phyloP scores from a whole-genome alignment of 2,888 invertebrate species.

The Diploptera punctata region DNA sequence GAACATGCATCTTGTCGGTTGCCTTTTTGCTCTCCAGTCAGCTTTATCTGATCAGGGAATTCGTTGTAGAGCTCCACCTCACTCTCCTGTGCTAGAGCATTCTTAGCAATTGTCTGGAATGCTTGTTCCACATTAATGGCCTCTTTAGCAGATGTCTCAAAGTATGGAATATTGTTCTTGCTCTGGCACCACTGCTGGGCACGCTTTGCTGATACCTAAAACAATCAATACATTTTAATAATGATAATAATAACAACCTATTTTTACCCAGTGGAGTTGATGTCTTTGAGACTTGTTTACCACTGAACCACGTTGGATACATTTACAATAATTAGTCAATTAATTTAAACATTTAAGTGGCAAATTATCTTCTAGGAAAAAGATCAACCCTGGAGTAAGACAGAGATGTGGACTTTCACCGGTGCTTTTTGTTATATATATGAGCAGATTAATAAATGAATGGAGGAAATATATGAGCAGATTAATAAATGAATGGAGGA shows the following conservation, averaged over 20 bases:
- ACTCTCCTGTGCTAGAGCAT: conserved; percentile 91
- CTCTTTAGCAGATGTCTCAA: conserved; percentile 99
- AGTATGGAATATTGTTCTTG: conserved; percentile 99
- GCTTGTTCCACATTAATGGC: conserved; percentile 99
- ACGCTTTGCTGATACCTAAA: conserved; percentile 79
- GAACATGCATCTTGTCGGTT: conserved; percentile 38
- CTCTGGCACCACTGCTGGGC: conserved; percentile 99
- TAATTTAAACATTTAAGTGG: too few relatives aligned
- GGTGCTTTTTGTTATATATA: too few relatives aligned
- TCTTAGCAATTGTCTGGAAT: conserved; percentile 98
- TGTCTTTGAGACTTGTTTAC: too few relatives aligned
- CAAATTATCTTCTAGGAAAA: too few relatives aligned
- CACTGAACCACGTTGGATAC: too few relatives aligned
- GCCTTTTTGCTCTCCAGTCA: conserved; percentile 51
- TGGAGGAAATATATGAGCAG: too few relatives aligned
- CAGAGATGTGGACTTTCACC: too few relatives aligned
- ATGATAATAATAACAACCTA: not conserved
- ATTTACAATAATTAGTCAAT: too few relatives aligned
- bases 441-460: too few relatives aligned
- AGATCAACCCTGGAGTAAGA: too few relatives aligned
- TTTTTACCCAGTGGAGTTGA: not conserved
- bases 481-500: too few relatives aligned
- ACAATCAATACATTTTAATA: conserved; percentile 21
- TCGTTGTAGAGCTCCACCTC: conserved; percentile 96
- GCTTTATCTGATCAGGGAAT: conserved; percentile 95